A percentile compares a stretch with the other conserved stretches of the same genome.
phyloP scores from a whole-genome alignment of 2,113 vertebrate species.

The Glareola pratincola region DNA sequence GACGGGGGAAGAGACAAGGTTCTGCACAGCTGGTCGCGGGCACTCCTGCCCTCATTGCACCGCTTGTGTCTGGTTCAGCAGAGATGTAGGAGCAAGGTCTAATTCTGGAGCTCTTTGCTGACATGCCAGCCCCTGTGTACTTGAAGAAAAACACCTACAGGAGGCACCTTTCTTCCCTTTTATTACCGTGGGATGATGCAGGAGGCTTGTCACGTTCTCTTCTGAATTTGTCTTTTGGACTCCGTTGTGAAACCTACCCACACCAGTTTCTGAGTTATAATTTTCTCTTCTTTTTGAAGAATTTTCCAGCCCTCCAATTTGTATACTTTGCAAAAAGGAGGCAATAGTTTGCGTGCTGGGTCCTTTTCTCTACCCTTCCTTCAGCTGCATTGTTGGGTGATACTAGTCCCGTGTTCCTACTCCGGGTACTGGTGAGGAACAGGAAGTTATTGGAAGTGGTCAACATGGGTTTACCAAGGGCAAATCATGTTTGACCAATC shows the following conservation, averaged over 20 bases:
- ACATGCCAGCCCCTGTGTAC: fast-evolving
- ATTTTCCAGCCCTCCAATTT: background rate
- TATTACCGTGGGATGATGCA: background rate
- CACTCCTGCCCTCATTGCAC: background rate
- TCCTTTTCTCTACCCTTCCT: background rate
- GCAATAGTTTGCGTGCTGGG: background rate
- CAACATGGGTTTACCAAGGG: too few species aligned
- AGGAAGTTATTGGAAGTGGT: too few species aligned
- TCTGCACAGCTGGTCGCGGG: background rate
- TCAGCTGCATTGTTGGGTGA: background rate
- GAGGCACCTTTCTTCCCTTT: background rate
- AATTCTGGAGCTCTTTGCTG: background rate
- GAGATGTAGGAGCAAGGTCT: fast-evolving
- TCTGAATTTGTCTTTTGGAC: background rate
- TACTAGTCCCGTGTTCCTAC: background rate
- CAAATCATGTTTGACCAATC: too few species aligned
- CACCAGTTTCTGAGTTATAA: background rate
- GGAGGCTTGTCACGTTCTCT: background rate
- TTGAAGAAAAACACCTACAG: background rate
- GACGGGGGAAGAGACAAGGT: background rate
- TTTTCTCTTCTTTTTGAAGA: background rate
- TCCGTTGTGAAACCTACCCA: background rate
- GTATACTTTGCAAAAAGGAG: background rate
- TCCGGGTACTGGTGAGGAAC: background rate
- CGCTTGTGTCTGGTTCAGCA: background rate